Percentiles rank a stretch among this genome's conserved stretches.
These are phyloP conservation scores for Dicrostonyx torquatus DNA, from an alignment of 2,797 vertebrate genomes.

Conservation along the genomic window DNA sequence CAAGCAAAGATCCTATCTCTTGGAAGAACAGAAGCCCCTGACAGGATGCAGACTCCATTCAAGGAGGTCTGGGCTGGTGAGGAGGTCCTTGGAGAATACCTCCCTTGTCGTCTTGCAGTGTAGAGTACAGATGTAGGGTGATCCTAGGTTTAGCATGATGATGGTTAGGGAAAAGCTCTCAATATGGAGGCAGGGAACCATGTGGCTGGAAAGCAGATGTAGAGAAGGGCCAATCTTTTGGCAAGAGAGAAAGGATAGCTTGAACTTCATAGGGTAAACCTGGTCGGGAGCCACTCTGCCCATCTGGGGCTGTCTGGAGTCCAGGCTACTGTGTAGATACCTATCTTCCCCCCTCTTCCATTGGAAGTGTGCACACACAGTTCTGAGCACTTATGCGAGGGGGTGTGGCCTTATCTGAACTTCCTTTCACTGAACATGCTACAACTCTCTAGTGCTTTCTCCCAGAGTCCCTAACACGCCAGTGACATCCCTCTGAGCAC, in stretches of 20 bases:
- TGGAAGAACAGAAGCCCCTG: not conserved
- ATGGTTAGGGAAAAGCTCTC: not conserved
- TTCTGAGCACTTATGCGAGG: not conserved
- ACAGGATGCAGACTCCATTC: not conserved
- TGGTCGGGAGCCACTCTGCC: not conserved
- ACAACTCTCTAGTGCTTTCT: not conserved
- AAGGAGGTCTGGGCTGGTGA: not conserved
- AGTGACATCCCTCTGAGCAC: too few relatives aligned
- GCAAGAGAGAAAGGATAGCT: not conserved
- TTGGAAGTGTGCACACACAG: fast-evolving
- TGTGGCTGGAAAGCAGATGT: not conserved
- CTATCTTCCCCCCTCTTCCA: fast-evolving
- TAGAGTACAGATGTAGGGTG: too few relatives aligned
- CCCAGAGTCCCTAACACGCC: not conserved
- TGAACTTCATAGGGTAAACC: not conserved
- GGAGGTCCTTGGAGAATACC: not conserved
- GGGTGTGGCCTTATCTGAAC: too few relatives aligned
- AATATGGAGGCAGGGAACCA: not conserved
- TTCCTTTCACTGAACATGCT: not conserved
- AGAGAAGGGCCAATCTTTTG: not conserved
- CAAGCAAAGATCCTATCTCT: too few relatives aligned
- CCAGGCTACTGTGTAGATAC: not conserved
- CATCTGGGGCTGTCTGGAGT: not conserved
- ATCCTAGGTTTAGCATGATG: not conserved
- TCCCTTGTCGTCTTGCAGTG: not conserved